Percentiles rank a stretch among this genome's conserved stretches.
Evolutionary conservation across 2,113 vertebrate genomes (phyloP).

Genomic region (Cheilinus undulatus): DNA sequence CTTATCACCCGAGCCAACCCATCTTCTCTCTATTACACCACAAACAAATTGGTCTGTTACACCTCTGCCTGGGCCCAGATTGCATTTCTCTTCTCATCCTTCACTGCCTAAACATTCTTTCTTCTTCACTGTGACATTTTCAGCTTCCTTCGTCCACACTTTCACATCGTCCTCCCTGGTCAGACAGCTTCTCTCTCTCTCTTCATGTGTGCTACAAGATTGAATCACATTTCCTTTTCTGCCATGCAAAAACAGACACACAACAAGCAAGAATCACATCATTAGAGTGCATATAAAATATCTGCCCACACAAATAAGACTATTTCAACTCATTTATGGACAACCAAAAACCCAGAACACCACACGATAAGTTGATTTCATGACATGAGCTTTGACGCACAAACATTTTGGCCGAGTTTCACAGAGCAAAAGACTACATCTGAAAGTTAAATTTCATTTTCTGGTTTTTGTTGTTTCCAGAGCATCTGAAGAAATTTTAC

Average conservation of each 20-base stretch:
- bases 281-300: slow-evolving; percentile 5
- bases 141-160: slow-evolving; percentile 45
- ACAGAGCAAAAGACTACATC: background rate
- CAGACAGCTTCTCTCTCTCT: slow-evolving; percentile 45
- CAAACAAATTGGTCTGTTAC: slow-evolving; percentile 84
- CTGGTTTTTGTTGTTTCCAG: background rate
- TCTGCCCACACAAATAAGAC: slow-evolving; percentile 18
- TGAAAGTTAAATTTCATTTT: background rate
- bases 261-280: slow-evolving; percentile 1
- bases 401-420: background rate
- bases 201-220: slow-evolving; percentile 61
- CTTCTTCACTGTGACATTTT: slow-evolving; percentile 77
- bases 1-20: slow-evolving; percentile 72
- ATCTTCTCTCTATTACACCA: slow-evolving; percentile 80
- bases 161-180: slow-evolving; percentile 31
- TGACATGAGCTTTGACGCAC: background rate
- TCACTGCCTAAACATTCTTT: slow-evolving; percentile 75
- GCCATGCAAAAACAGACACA: background rate
- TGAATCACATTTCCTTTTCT: slow-evolving; percentile 42
- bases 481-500: too few species aligned
- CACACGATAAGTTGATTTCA: background rate
- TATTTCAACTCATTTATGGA: slow-evolving; percentile 2
- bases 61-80: slow-evolving; percentile 81
- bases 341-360: slow-evolving; percentile 1
- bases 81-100: slow-evolving; percentile 83